Percentiles rank a stretch among this genome's conserved stretches.
phyloP scores from a whole-genome alignment of 2,113 vertebrate genomes.

The Seriola rivoliana region DNA sequence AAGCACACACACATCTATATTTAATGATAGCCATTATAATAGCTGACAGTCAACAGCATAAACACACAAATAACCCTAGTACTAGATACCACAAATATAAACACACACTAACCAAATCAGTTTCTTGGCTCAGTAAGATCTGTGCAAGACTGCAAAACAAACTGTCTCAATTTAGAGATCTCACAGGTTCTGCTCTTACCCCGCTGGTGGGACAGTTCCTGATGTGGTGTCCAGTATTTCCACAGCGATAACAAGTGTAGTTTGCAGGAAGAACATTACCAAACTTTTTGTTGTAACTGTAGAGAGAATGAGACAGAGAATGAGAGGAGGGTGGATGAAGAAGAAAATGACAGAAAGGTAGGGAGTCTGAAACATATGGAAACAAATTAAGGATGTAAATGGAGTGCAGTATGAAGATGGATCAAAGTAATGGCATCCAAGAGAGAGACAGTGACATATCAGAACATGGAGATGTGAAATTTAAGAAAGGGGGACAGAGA shows the following conservation, averaged over 20 bases:
- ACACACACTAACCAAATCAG: not conserved
- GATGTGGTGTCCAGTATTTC: constrained; percentile 95
- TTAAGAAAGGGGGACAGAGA: constrained; percentile 1
- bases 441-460: not conserved
- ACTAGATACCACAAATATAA: not conserved
- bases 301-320: not conserved
- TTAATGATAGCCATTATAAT: not conserved
- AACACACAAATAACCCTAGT: not conserved
- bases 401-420: not conserved
- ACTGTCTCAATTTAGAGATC: not conserved
- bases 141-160: not conserved
- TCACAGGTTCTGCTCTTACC: constrained; percentile 84
- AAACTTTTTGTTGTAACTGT: constrained; percentile 93
- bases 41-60: not conserved
- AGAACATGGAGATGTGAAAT: not conserved
- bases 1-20: constrained; percentile 22
- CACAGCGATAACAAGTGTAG: constrained; percentile 96
- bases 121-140: not conserved
- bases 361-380: not conserved
- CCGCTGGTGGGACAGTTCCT: constrained; percentile 94
- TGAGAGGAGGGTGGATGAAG: not conserved
- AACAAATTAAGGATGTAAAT: not conserved
- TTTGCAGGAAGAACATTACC: constrained; percentile 89
- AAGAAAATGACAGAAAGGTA: not conserved
- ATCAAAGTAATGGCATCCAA: not conserved